These are phyloP conservation scores for Phallusia fumigata DNA, from an alignment of 23 tunicate species.

Conservation along the genomic window DNA sequence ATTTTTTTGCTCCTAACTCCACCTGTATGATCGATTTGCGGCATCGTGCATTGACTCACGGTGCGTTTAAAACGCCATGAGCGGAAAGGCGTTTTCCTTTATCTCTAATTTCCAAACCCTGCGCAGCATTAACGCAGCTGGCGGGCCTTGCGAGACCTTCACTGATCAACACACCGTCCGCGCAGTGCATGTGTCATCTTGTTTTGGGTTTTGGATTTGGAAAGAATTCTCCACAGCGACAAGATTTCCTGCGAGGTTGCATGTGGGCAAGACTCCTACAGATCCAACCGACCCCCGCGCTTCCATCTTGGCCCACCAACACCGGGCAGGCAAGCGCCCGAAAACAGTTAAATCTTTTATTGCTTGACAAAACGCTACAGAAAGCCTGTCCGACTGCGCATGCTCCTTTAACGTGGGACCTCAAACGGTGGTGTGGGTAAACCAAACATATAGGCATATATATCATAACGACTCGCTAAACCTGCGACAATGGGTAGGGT, in stretches of 20 bases:
- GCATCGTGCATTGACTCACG: background rate
- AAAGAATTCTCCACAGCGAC: background rate
- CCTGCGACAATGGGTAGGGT: background rate
- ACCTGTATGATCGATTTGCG: too few relatives aligned
- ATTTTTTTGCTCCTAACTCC: background rate
- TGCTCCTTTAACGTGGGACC: background rate
- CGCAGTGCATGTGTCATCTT: background rate
- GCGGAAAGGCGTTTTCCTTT: constrained; percentile 3
- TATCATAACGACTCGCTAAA: background rate
- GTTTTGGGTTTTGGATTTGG: background rate
- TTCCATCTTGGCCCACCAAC: background rate
- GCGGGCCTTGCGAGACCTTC: background rate
- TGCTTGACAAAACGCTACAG: background rate
- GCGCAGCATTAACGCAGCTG: constrained; percentile 1
- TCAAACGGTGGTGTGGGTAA: background rate
- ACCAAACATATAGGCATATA: too few relatives aligned
- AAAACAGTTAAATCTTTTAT: background rate
- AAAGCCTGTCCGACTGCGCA: constrained; percentile 9
- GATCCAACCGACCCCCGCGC: background rate
- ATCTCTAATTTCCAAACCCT: background rate
- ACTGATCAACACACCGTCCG: background rate
- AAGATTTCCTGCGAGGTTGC: constrained; percentile 6
- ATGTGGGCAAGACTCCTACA: background rate
- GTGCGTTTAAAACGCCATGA: background rate
- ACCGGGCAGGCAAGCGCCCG: too few relatives aligned